Evolutionary conservation across 2,113 vertebrate species (phyloP).

Genomic region (Leiothrix lutea): DNA sequence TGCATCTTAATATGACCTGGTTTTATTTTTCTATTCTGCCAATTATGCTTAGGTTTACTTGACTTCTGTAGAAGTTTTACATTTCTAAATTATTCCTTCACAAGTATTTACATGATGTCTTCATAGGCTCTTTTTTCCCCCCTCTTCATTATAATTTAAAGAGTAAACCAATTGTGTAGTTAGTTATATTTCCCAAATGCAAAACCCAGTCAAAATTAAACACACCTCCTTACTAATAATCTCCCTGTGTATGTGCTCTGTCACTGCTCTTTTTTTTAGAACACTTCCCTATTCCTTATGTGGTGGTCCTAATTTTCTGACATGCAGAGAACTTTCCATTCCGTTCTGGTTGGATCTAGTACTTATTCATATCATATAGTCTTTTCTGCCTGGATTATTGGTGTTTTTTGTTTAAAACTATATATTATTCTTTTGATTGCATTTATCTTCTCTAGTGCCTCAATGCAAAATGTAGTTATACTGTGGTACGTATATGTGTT

Average conservation of each 20-base stretch:
- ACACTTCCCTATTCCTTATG: not conserved
- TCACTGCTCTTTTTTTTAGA: not conserved
- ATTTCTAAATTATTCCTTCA: not conserved
- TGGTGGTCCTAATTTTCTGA: not conserved
- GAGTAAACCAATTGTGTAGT: not conserved
- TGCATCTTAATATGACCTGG: not conserved
- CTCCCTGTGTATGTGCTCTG: not conserved
- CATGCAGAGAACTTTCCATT: not conserved
- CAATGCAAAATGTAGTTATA: not conserved
- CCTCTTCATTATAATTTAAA: not conserved
- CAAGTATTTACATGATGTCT: not conserved
- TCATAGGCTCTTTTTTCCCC: accelerated
- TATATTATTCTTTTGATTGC: not conserved
- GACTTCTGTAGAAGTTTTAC: not conserved
- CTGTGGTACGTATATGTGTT: not conserved
- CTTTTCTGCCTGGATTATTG: not conserved
- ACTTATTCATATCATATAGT: accelerated
- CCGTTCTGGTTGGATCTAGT: not conserved
- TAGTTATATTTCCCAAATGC: not conserved
- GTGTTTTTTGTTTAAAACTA: not conserved
- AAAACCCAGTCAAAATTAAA: not conserved
- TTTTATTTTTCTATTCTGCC: not conserved
- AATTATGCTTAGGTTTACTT: not conserved
- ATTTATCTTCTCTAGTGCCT: not conserved
- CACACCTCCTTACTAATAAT: not conserved